Conservation (phyloP, 92 coral and sea anemone species). For the Nematostella vectensis region DNA sequence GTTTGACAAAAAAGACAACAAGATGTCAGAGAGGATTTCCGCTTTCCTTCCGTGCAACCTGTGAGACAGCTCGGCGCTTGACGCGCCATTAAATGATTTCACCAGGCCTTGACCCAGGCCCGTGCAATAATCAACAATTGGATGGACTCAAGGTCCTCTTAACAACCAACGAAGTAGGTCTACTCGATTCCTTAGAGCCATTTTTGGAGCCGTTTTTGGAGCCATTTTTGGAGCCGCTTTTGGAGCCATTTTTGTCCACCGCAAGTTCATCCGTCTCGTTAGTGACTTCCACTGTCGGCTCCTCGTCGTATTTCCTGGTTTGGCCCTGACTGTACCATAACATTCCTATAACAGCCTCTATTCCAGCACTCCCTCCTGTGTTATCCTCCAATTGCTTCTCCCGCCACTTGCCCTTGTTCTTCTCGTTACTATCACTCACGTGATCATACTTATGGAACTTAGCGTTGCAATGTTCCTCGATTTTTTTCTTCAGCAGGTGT, state of each 20-base stretch:
- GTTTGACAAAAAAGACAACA: too few species aligned
- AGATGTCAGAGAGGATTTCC: too few species aligned
- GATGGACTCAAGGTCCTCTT: not conserved
- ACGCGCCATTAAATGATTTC: too few species aligned
- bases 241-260: slow-evolving; percentile 14
- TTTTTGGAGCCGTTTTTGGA: slow-evolving; percentile 7
- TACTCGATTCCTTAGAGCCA: slow-evolving; percentile 10
- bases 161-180: not conserved
- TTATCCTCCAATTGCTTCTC: slow-evolving; percentile 60
- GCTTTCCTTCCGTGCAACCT: too few species aligned
- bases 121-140: too few species aligned
- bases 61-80: too few species aligned
- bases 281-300: slow-evolving; percentile 28
- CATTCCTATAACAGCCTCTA: slow-evolving; percentile 73
- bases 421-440: slow-evolving; percentile 47
- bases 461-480: slow-evolving; percentile 40
- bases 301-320: slow-evolving; percentile 45
- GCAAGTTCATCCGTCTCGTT: slow-evolving; percentile 16
- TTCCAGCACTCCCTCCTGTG: slow-evolving; percentile 27
- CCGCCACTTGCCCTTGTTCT: slow-evolving; percentile 51
- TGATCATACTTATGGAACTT: slow-evolving; percentile 69
- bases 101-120: too few species aligned
- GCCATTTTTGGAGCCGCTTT: slow-evolving; percentile 10
- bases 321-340: slow-evolving; percentile 76
- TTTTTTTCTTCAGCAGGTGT: slow-evolving; percentile 45